phyloP scores from a whole-genome alignment of 1,140 invertebrate genomes.

The Penaeus vannamei region DNA sequence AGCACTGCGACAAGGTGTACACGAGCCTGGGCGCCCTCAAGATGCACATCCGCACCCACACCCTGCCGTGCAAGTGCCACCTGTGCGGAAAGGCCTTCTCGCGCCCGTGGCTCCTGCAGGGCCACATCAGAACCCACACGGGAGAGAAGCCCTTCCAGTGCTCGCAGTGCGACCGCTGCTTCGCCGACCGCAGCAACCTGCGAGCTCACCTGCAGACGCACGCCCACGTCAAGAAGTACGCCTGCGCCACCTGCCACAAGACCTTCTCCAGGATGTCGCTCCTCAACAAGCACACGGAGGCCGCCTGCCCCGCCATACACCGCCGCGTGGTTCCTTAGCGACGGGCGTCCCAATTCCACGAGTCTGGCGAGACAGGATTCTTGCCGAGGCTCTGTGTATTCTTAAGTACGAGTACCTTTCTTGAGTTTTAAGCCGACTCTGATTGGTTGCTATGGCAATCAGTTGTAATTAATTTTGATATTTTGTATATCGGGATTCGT shows the following conservation, averaged over 20 bases:
- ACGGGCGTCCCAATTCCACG: not conserved
- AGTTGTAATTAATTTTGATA: not conserved
- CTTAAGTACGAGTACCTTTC: not conserved
- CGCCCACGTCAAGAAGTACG: slow-evolving; percentile 62
- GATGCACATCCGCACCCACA: slow-evolving; percentile 63
- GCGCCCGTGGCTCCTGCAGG: slow-evolving; percentile 59
- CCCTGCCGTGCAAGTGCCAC: slow-evolving; percentile 60
- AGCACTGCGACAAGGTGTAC: slow-evolving; percentile 61
- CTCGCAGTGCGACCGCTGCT: slow-evolving; percentile 60
- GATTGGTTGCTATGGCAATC: not conserved
- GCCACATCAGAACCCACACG: slow-evolving; percentile 64
- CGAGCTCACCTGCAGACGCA: slow-evolving; percentile 62
- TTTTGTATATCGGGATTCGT: not conserved
- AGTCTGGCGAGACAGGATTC: not conserved
- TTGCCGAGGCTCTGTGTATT: not conserved
- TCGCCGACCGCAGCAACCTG: slow-evolving; percentile 62
- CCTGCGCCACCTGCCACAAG: slow-evolving; percentile 59
- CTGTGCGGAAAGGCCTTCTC: slow-evolving; percentile 61
- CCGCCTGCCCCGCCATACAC: slow-evolving; percentile 52
- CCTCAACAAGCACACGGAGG: slow-evolving; percentile 60
- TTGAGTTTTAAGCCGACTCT: not conserved
- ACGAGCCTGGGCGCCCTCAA: slow-evolving; percentile 60
- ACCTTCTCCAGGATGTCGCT: slow-evolving; percentile 62
- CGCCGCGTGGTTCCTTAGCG: not conserved
- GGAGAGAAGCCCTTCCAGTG: slow-evolving; percentile 63